Conservation (phyloP, 2,888 invertebrate genomes). For the Sarcophaga subvicina region DNA sequence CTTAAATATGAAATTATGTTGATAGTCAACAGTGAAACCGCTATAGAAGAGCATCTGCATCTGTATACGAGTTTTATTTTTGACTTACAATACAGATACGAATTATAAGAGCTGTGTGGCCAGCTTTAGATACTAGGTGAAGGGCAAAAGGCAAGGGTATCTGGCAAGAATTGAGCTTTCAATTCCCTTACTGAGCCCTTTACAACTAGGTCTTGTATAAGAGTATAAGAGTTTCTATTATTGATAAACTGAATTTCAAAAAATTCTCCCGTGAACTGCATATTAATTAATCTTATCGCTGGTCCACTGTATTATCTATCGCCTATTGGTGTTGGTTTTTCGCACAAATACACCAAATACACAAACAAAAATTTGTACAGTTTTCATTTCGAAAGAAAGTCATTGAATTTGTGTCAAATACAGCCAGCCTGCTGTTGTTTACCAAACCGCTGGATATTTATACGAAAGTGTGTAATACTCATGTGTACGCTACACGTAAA, state of each 20-base stretch:
- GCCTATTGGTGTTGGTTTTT: not conserved
- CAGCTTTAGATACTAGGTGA: too few relatives aligned
- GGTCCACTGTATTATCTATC: not conserved
- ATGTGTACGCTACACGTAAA: not conserved
- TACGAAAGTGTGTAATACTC: not conserved
- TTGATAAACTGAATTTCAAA: too few relatives aligned
- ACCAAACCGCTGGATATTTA: constrained; percentile 29
- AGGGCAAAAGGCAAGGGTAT: too few relatives aligned
- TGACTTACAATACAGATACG: too few relatives aligned
- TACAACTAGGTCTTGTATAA: too few relatives aligned
- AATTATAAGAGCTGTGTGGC: too few relatives aligned
- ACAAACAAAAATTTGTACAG: not conserved
- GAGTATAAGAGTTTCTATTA: too few relatives aligned
- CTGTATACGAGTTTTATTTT: too few relatives aligned
- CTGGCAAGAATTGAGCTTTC: too few relatives aligned
- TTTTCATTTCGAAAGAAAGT: constrained; percentile 27
- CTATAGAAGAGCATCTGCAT: too few relatives aligned
- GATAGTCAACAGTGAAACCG: not conserved
- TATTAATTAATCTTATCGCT: not conserved
- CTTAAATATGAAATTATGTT: not conserved
- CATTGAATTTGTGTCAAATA: constrained; percentile 58
- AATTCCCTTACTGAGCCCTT: too few relatives aligned
- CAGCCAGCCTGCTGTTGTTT: not conserved
- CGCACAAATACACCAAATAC: not conserved
- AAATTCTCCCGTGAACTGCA: not conserved